Base-by-base conservation (phyloP, 1,140 invertebrate species). In the Trinorchestia longiramus region DNA sequence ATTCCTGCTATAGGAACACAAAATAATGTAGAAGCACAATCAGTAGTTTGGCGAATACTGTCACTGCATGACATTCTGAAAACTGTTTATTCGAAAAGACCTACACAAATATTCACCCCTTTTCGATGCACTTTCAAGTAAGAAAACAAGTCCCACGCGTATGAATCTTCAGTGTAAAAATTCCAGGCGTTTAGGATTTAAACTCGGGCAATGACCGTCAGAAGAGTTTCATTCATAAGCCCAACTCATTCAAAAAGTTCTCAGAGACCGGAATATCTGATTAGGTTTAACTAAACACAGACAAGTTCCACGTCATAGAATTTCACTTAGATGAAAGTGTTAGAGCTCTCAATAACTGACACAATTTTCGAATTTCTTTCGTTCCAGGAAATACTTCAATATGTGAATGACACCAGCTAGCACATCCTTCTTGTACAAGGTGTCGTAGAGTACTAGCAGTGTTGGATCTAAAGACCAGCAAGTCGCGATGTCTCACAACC, bases 221-320 rank as follows among this genome's bases (percentile, higher is more conserved):
- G 88, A 36, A 42, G 88, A 42, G 88, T 90, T 90, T 90, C 88
- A 90, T 90, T 90, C 88, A 90, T 90, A 77, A 77, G 88, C 88
- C 88, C 88, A 90, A 77, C 62, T 77, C 62, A 77, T 77, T 77
- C 62, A 77, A 77, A 53, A 77, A 77, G 62, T 23, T 77, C 8
- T 28, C 15, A 11, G 62, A 77, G 62, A 28, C 8, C 62, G 62
- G 62, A 77, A 77, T 77, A 36, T 36, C 62, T 77, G 28, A 1
- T 77, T 77, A 77, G 62, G 62, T 11, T 36, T 23, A 77, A 3
- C 62, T 28, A 77, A 77, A 77, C 28, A 77, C 62, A 77, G 11
- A 77, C 62, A 77, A 77, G 15, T 36, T 77, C 28, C 62, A 77
- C 62, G 62, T 36, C 28, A 77, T 15, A 77, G 28, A 36, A 77